Base-by-base conservation (phyloP, 2,888 invertebrate species). In the Baronia brevicornis region DNA sequence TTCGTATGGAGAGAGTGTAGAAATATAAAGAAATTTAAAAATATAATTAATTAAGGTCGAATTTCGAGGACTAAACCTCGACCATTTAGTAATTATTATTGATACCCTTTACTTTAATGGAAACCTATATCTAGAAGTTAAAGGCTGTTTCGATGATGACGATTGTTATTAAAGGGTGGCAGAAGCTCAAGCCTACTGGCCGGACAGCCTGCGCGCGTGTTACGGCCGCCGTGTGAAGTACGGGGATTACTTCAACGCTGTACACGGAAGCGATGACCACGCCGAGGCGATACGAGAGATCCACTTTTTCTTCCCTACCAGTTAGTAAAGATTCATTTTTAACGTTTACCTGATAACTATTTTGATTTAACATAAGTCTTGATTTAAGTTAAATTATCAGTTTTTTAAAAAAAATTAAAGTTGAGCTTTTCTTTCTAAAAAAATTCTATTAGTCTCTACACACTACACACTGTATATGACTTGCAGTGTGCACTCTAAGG, bases 251-350 rank as follows among this genome's bases (percentile, higher is more conserved):
- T 86, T 88, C 38, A 94, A 95, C 60, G 92, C 87, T 0, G 66
- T 96, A 0, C 95, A 97, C 63, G 95, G 93, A 4, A 95, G 96
- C 43, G 88, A 87, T 39, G 87, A 85, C 51, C 68, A 84, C 7
- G 69, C 84, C 0, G 88, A 88, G 25, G 91, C 95, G 0, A 31
- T 90, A 28, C 84, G 89, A 40, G 96, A 97, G 72, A 94, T 96
- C 49, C 88, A 91, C 60, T 96, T 93, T 69, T 95, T 97, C 70
- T 96, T 94, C 71, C 94, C 95, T 1, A 87, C 89, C 52, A 89
- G 94, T 94, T 26, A n/a, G 33, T 41, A 39, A 6, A 11, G 14
- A n/a, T 30, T 15, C 14, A 19, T 7, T 4, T 1, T 17, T 19
- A 10, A 9, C 12, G 7, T 14, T 10, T 62, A 12, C 4, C 6